phyloP scores from a whole-genome alignment of 2,888 invertebrate genomes.

The Lobophora halterata region DNA sequence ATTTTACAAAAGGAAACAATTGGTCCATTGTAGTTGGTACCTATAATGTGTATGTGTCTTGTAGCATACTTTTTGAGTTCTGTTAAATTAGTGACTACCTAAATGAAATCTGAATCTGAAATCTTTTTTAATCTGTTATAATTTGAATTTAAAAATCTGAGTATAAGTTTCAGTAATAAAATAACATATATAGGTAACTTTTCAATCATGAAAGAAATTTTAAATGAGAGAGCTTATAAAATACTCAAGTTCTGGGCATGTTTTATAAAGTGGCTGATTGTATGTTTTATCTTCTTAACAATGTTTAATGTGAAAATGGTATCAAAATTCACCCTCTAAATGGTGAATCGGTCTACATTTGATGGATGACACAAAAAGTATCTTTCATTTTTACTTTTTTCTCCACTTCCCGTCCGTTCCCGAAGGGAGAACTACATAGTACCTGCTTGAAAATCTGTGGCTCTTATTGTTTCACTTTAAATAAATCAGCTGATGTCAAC shows the following conservation, averaged over 20 bases:
- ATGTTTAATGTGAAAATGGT: constrained; percentile 10
- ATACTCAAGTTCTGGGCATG: not conserved
- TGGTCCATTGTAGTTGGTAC: no score
- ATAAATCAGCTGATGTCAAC: constrained; percentile 70
- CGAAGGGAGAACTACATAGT: constrained; percentile 7
- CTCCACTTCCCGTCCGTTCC: constrained; percentile 43
- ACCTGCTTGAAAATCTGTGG: constrained; percentile 19
- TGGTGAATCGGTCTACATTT: constrained; percentile 31
- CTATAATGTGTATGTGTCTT: no score
- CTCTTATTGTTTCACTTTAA: constrained; percentile 56
- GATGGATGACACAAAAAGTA: constrained; percentile 54
- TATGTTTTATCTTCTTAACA: constrained; percentile 39
- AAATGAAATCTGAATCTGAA: no score
- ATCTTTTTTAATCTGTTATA: no score
- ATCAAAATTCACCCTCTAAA: constrained; percentile 24
- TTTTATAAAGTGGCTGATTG: not conserved
- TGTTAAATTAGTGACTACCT: no score
- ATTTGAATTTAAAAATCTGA: no score
- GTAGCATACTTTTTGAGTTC: no score
- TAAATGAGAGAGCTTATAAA: no score
- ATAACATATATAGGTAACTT: no score
- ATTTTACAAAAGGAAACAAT: no score
- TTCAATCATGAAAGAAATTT: no score
- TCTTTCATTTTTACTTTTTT: constrained; percentile 44
- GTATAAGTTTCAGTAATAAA: no score